Percentiles rank a stretch among this genome's conserved stretches.
These are phyloP conservation scores for Drosophila ercepeae DNA, from an alignment of 1,140 invertebrate genomes.

Conservation along the genomic window DNA sequence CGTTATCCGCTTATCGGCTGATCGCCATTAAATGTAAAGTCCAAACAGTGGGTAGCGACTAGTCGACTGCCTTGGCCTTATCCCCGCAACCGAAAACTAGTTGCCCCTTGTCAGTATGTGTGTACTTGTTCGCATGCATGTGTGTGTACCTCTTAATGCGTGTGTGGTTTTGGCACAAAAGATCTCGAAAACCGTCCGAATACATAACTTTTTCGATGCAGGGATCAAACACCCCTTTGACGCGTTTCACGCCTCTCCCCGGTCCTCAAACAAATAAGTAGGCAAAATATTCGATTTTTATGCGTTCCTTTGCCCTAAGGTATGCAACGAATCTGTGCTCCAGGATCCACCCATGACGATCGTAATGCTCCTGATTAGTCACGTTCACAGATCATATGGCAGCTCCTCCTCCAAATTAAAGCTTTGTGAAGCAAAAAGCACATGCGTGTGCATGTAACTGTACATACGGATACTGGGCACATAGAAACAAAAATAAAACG, in stretches of 20 bases:
- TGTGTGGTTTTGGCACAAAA: not conserved
- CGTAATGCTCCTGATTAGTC: not conserved
- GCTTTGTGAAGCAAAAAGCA: too few relatives aligned
- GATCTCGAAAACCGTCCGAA: not conserved
- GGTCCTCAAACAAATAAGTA: conserved; percentile 37
- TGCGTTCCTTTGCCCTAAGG: conserved; percentile 19
- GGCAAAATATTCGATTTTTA: conserved; percentile 30
- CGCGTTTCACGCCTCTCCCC: not conserved
- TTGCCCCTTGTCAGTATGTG: conserved; percentile 5
- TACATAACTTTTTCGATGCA: not conserved
- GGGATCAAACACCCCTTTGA: not conserved
- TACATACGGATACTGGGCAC: too few relatives aligned
- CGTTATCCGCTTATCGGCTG: not conserved
- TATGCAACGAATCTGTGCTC: conserved; percentile 9
- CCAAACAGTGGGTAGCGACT: conserved; percentile 5
- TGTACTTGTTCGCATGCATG: not conserved
- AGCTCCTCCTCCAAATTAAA: too few relatives aligned
- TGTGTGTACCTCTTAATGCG: not conserved
- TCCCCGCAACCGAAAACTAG: conserved; percentile 23
- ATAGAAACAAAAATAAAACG: conserved; percentile 8
- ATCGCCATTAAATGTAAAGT: not conserved
- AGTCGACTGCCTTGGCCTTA: conserved; percentile 1
- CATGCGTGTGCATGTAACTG: too few relatives aligned
- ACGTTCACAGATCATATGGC: not conserved
- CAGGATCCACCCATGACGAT: not conserved